Percentiles rank a stretch among this genome's conserved stretches.
These are phyloP conservation scores for Zaprionus lachaisei DNA, from an alignment of 1,140 invertebrate species.

Conservation along the genomic window DNA sequence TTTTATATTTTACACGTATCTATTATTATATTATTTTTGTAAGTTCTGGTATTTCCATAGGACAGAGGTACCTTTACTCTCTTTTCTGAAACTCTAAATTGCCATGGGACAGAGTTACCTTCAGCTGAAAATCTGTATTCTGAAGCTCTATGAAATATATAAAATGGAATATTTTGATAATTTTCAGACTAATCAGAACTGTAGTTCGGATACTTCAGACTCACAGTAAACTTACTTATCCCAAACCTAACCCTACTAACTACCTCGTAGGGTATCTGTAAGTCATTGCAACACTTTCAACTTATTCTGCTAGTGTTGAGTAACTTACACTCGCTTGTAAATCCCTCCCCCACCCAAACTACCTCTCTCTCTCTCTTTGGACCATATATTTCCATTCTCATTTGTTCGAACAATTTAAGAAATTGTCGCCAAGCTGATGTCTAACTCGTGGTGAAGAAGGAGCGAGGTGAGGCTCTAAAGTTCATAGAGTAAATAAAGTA, in stretches of 20 bases:
- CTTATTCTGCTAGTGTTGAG: conserved; percentile 45
- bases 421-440: conserved; percentile 61
- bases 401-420: conserved; percentile 76
- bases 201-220: neutral
- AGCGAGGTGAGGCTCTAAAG: conserved; percentile 34
- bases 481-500: conserved; percentile 71
- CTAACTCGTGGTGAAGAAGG: conserved; percentile 5
- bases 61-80: too few relatives aligned
- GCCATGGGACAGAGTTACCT: too few relatives aligned
- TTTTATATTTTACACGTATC: too few relatives aligned
- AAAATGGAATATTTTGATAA: too few relatives aligned
- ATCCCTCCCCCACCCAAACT: conserved; percentile 37
- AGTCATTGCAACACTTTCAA: neutral
- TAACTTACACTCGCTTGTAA: conserved; percentile 52
- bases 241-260: neutral
- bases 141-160: too few relatives aligned
- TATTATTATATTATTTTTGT: too few relatives aligned
- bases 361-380: conserved; percentile 1
- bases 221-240: neutral
- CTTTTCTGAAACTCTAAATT: too few relatives aligned
- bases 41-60: too few relatives aligned
- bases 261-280: neutral
- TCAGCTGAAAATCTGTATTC: too few relatives aligned
- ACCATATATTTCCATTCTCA: conserved; percentile 49
- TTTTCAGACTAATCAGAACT: neutral